Conservation (phyloP, 2,113 vertebrate species). For the Leiothrix lutea region DNA sequence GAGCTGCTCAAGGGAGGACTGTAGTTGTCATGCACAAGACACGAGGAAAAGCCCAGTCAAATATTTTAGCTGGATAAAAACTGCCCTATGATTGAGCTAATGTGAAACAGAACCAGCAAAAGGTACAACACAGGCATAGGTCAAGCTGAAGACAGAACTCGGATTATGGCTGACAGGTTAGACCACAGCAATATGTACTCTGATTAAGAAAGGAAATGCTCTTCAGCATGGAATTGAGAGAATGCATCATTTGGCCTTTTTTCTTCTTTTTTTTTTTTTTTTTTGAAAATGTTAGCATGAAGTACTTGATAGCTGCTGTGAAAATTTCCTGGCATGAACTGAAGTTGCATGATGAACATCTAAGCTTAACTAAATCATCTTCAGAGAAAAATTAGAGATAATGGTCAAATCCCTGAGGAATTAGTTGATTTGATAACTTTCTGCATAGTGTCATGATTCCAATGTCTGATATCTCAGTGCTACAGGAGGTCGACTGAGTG, state of each 20-base stretch:
- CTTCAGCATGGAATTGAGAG: neutral
- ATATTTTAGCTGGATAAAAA: neutral
- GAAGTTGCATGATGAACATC: neutral
- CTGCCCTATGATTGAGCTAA: neutral
- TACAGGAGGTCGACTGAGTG: neutral
- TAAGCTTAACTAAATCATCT: neutral
- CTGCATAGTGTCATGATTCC: neutral
- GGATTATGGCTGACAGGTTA: neutral
- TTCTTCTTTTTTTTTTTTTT: neutral
- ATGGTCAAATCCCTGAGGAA: neutral
- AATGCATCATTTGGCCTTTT: neutral
- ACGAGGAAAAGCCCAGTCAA: neutral
- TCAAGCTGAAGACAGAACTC: neutral
- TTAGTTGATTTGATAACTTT: neutral
- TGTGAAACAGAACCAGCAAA: neutral
- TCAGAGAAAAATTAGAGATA: slow-evolving; percentile 3
- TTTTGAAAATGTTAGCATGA: neutral
- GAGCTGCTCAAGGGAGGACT: neutral
- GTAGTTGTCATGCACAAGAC: neutral
- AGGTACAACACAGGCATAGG: neutral
- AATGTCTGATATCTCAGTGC: neutral
- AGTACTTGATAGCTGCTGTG: neutral
- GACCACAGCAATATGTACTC: neutral
- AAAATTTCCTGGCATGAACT: neutral
- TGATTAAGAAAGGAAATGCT: neutral